Evolutionary conservation across 1,140 invertebrate genomes (phyloP).

Genomic region (Conopomorpha cramerella): DNA sequence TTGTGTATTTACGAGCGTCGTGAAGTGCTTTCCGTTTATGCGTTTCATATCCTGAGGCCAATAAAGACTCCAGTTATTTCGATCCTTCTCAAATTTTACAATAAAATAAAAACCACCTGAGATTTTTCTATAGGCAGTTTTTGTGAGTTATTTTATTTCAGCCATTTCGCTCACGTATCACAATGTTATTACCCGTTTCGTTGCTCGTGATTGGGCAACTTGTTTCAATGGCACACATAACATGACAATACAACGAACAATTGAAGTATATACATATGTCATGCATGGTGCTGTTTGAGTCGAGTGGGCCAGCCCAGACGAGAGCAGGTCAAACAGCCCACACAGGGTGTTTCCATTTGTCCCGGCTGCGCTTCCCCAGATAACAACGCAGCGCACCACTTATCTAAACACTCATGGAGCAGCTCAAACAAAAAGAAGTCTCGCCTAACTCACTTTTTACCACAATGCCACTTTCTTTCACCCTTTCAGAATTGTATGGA

Average conservation of each 20-base stretch:
- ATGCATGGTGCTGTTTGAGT: too few species aligned
- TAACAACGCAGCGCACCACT: conserved; percentile 54
- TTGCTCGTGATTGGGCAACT: too few species aligned
- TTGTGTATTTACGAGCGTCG: too few species aligned
- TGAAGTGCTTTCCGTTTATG: background rate
- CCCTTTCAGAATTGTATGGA: conserved; percentile 42
- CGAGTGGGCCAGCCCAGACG: too few species aligned
- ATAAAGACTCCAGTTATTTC: conserved; percentile 17
- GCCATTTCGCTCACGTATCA: too few species aligned
- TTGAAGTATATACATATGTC: too few species aligned
- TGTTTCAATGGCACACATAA: too few species aligned
- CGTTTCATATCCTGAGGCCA: background rate
- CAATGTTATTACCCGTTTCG: too few species aligned
- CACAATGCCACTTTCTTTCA: conserved; percentile 49
- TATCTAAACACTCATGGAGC: conserved; percentile 57
- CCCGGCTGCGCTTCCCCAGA: conserved; percentile 37
- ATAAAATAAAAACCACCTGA: too few species aligned
- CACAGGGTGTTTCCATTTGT: conserved; percentile 54
- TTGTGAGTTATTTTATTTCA: too few species aligned
- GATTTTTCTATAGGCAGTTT: too few species aligned
- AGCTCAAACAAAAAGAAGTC: conserved; percentile 49
- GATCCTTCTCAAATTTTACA: conserved; percentile 37
- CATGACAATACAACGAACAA: too few species aligned
- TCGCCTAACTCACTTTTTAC: conserved; percentile 56
- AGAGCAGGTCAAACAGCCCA: conserved; percentile 45